Conservation (phyloP, 2,797 vertebrate species). For the Garrulus glandarius region DNA sequence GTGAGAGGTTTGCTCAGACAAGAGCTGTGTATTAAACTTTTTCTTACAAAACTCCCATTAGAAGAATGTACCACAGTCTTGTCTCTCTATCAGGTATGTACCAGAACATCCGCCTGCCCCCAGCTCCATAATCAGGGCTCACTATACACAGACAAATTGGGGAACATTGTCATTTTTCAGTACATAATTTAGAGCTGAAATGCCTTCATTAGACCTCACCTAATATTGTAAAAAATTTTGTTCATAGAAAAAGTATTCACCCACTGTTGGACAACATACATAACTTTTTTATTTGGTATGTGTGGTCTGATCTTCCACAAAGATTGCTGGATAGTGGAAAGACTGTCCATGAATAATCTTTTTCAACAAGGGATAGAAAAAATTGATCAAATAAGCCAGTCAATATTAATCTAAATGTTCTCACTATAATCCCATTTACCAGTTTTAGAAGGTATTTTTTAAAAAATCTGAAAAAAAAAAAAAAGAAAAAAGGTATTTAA, state of each 20-base stretch:
- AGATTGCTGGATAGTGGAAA: neutral
- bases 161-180: neutral
- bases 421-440: neutral
- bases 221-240: neutral
- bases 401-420: neutral
- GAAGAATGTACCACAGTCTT: neutral
- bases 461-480: neutral
- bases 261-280: neutral
- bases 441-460: neutral
- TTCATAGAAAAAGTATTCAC: neutral
- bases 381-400: neutral
- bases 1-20: conserved; percentile 74
- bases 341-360: neutral
- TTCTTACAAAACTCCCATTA: conserved; percentile 71
- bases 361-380: neutral
- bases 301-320: neutral
- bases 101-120: neutral
- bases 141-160: neutral
- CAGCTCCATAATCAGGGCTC: neutral
- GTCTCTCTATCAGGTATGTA: neutral
- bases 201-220: neutral
- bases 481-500: neutral
- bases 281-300: neutral
- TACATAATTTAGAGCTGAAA: neutral
- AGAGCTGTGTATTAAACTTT: conserved; percentile 73